Evolutionary conservation across 2,888 invertebrate species (phyloP).

Genomic region (Thumatha senex): DNA sequence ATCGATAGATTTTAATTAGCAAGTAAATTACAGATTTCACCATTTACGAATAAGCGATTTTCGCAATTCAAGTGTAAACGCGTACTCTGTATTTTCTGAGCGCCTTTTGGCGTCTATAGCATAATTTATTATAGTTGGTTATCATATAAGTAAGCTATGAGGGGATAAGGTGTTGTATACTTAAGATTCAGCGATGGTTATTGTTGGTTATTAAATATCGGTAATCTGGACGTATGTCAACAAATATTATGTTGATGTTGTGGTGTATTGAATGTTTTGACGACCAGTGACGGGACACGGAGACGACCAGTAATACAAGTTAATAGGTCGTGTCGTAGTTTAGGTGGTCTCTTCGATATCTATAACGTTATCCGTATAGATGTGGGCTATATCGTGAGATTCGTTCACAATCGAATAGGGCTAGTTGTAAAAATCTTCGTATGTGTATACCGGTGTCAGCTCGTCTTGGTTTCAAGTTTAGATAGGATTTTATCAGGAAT

Average conservation of each 20-base stretch:
- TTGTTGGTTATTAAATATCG: conserved; percentile 71
- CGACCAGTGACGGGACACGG: conserved; percentile 59
- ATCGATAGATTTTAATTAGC: conserved; percentile 32
- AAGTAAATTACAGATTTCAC: conserved; percentile 32
- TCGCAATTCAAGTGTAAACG: conserved; percentile 47
- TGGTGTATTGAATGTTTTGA: conserved; percentile 60
- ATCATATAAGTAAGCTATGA: conserved; percentile 59
- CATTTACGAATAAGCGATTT: conserved; percentile 44
- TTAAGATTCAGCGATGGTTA: conserved; percentile 70
- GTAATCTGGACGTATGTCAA: conserved; percentile 68
- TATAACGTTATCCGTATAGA: conserved; percentile 70
- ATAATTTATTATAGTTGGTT: conserved; percentile 64
- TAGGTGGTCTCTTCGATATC: conserved; percentile 66
- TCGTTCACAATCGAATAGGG: conserved; percentile 58
- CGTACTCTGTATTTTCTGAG: conserved; percentile 61
- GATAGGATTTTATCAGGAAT: conserved; percentile 74
- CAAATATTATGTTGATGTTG: conserved; percentile 55
- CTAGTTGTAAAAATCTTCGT: conserved; percentile 72
- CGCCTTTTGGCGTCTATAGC: conserved; percentile 75
- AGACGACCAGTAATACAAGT: conserved; percentile 51
- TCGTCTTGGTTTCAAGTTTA: conserved; percentile 69
- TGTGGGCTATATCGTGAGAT: conserved; percentile 71
- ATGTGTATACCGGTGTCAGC: conserved; percentile 72
- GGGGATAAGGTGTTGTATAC: conserved; percentile 74
- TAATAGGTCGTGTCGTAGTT: conserved; percentile 58